A percentile compares a stretch with the other conserved stretches of the same genome.
Conservation (phyloP, 37 sponge, comb jelly and placozoan species). For the Haliclona indistincta region DNA sequence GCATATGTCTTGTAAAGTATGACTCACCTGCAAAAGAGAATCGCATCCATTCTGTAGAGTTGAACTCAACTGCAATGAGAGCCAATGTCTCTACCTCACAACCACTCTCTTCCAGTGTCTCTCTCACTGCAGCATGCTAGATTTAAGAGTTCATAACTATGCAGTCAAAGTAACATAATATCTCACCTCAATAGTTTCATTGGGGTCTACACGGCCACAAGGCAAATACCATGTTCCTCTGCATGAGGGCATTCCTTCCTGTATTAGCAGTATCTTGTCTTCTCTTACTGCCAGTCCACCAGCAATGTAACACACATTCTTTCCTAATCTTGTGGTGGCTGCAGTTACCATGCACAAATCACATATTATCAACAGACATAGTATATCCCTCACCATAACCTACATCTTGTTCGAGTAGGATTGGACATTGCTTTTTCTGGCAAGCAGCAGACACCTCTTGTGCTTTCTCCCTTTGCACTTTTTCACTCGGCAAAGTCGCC, state of each 20-base stretch:
- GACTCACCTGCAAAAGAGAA: constrained; percentile 7
- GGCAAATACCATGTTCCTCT: not conserved
- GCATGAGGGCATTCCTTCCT: not conserved
- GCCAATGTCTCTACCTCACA: not conserved
- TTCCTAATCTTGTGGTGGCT: no score
- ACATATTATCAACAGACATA: no score
- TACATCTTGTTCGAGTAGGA: no score
- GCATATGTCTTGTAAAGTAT: no score
- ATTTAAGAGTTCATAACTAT: no score
- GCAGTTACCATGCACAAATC: no score
- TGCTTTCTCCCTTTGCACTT: no score
- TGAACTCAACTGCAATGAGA: not conserved
- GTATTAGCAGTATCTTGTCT: constrained; percentile 3
- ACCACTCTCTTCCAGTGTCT: not conserved
- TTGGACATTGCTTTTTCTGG: no score
- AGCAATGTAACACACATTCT: constrained; percentile 6
- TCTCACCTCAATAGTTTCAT: constrained; percentile 1
- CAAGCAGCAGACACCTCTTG: no score
- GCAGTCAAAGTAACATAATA: not conserved
- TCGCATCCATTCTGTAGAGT: not conserved
- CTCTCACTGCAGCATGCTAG: not conserved
- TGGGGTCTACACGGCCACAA: not conserved
- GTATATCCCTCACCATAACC: no score
- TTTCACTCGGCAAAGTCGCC: no score
- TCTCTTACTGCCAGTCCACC: not conserved